Evolutionary conservation across 2,888 invertebrate genomes (phyloP), one percentile per base, ranked within the genome.

Genomic region (Dendrolimus houi): DNA sequence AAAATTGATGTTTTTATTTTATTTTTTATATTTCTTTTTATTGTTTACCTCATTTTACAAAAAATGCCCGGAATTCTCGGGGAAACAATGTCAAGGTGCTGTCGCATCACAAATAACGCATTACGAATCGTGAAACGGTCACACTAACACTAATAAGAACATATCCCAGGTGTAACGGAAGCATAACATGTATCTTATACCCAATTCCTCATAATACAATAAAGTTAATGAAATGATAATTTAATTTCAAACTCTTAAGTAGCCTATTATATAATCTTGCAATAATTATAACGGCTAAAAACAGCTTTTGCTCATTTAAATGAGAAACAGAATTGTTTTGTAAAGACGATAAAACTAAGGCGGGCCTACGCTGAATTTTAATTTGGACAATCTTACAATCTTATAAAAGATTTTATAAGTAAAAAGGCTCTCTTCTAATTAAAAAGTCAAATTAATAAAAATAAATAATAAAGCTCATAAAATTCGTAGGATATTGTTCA

Each of bases 371-470:
- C 74, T 70, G 78, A 84, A 83, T 85, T 84, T 82, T 81, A 85
- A 85, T 85, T 83, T 78, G 71, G 67, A 72, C 77, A 77, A 81
- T 81, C 77, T 77, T 70, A 69, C 73, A 76, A 82, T 83, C 81
- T 82, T 75, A 74, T 85, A 86, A 86, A 80, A 80, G 85, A 85
- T 86, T 83, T 79, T 72, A 74, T 65, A 68, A 75, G 68, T 70
- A 72, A 72, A 75, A 78, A 79, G 74, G 74, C 77, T 76, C 73
- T 71, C 63, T 59, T 62, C 77, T 83, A 84, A 86, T 87, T 86
- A 86, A 85, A 85, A 85, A 85, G 85, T 83, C 81, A 83, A 85
- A 83, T 85, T 80, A 72, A 75, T 75, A 70, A 71, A 72, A 68
- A 68, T 68, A 73, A 76, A 77, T 68, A 75, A 60, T 56, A 54